Conservation (phyloP, 2,797 vertebrate genomes). For the Echeneis naucrates region DNA sequence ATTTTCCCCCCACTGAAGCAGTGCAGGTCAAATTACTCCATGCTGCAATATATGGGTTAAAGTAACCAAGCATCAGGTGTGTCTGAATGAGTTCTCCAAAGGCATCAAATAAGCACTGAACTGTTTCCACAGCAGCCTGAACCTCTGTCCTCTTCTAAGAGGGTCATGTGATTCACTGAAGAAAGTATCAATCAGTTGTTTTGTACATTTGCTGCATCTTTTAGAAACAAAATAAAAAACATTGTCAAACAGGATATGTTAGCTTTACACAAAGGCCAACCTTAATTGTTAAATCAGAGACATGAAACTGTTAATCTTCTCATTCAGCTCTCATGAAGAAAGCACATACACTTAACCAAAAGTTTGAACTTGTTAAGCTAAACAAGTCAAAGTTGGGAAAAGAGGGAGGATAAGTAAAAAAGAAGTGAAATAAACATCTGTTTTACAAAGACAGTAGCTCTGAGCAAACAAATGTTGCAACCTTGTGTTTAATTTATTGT, state of each 20-base stretch:
- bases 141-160: constrained; percentile 42
- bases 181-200: too few relatives aligned
- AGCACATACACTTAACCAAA: not conserved
- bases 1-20: constrained; percentile 56
- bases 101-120: constrained; percentile 52
- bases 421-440: not conserved
- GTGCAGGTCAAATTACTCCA: constrained; percentile 58
- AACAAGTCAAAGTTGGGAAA: not conserved
- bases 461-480: not conserved
- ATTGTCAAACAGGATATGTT: not conserved
- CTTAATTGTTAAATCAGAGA: not conserved
- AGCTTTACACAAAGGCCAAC: not conserved
- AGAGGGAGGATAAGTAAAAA: not conserved
- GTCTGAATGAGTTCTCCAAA: constrained; percentile 70
- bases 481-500: not conserved
- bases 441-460: not conserved
- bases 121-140: constrained; percentile 68
- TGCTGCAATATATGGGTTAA: constrained; percentile 60
- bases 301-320: not conserved
- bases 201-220: not conserved
- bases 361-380: not conserved
- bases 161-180: constrained; percentile 17
- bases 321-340: not conserved
- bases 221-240: not conserved
- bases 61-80: constrained; percentile 40